phyloP scores from a whole-genome alignment of 2,113 vertebrate genomes.

The Gymnobelideus leadbeateri region DNA sequence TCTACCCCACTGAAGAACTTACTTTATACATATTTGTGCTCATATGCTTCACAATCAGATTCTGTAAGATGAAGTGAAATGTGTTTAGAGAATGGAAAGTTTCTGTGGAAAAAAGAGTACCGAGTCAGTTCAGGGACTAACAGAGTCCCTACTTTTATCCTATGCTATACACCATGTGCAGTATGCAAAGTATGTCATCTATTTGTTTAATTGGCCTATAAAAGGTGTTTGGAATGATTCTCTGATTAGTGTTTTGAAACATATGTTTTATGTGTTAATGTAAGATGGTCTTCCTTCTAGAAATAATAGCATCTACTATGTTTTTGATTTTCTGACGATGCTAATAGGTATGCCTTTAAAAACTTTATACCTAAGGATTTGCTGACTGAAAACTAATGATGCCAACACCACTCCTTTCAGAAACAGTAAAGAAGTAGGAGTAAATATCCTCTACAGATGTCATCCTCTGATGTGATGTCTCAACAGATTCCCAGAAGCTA shows the following conservation, averaged over 20 bases:
- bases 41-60: neutral
- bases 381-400: neutral
- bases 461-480: neutral
- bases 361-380: neutral
- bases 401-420: neutral
- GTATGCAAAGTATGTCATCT: neutral
- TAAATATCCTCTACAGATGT: neutral
- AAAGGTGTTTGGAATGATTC: neutral
- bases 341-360: neutral
- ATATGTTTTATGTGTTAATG: neutral
- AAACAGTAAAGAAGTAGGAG: conserved; percentile 21
- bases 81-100: neutral
- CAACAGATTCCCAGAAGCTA: neutral
- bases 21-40: accelerated
- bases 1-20: neutral
- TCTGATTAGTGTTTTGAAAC: neutral
- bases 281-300: neutral
- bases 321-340: neutral
- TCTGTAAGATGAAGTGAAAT: neutral
- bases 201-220: neutral
- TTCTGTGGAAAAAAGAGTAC: neutral
- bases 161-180: neutral
- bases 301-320: neutral
- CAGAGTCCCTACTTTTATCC: neutral
- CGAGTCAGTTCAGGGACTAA: neutral